Conservation (phyloP, 2,113 vertebrate species). For the Axis porcinus region DNA sequence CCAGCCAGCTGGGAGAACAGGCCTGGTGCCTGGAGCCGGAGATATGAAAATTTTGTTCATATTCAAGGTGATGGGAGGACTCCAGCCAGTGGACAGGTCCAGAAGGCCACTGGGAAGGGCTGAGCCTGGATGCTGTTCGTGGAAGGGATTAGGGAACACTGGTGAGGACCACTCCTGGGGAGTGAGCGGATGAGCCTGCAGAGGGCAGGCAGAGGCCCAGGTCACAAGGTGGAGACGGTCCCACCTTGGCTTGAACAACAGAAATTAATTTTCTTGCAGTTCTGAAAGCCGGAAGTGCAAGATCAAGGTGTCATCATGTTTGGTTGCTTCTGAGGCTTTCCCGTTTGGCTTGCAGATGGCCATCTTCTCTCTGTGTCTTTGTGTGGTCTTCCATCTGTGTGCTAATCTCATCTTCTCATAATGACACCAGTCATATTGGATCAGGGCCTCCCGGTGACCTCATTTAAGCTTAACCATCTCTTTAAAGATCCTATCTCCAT, state of each 20-base stretch:
- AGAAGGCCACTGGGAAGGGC: background rate
- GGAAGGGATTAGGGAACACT: background rate
- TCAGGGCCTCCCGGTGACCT: background rate
- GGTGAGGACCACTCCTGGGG: background rate
- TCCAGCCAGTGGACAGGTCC: background rate
- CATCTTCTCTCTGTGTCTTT: background rate
- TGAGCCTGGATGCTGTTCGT: background rate
- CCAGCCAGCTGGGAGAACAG: background rate
- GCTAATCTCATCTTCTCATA: background rate
- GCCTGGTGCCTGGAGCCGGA: background rate
- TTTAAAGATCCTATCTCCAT: background rate
- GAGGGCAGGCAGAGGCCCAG: background rate
- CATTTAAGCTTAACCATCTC: background rate
- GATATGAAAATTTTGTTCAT: background rate
- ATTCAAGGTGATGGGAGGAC: background rate
- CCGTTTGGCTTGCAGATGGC: background rate
- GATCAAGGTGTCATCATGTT: background rate
- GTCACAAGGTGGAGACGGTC: background rate
- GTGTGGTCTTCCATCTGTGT: background rate
- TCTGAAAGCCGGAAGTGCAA: background rate
- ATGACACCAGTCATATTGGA: background rate
- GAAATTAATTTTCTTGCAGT: background rate
- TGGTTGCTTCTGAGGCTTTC: background rate
- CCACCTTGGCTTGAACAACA: background rate
- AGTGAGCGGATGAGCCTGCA: background rate